Conservation (phyloP, 2,113 vertebrate genomes). For the Spea multiplicata region DNA sequence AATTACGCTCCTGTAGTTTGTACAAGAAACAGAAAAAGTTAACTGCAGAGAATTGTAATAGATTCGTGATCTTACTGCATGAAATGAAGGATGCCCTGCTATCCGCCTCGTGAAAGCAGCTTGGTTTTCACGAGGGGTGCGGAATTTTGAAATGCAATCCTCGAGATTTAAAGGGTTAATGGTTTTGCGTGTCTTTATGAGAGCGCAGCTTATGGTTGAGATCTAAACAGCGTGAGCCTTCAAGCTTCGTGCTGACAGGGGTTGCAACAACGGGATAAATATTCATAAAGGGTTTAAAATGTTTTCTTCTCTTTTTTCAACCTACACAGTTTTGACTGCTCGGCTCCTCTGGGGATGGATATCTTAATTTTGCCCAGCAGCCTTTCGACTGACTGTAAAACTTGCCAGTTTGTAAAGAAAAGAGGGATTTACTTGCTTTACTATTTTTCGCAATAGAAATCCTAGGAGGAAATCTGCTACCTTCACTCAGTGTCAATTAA, state of each 20-base stretch:
- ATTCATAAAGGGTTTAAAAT: background rate
- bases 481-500: background rate
- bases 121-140: background rate
- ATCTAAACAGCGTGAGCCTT: background rate
- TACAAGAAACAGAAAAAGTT: constrained; percentile 10
- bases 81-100: background rate
- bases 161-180: background rate
- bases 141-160: background rate
- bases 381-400: background rate
- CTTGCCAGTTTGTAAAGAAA: constrained; percentile 1
- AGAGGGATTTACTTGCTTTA: background rate
- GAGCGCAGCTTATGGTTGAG: background rate
- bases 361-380: constrained; percentile 31
- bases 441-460: background rate
- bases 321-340: constrained; percentile 29
- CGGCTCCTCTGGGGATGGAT: constrained; percentile 33
- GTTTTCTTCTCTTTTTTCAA: constrained; percentile 6
- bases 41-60: background rate
- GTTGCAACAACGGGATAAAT: background rate
- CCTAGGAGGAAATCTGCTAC: background rate
- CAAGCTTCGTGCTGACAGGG: background rate
- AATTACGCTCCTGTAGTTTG: constrained; percentile 15
- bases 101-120: background rate
- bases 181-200: background rate
- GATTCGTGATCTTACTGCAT: background rate